phyloP scores from a whole-genome alignment of 2,797 vertebrate genomes.

The Silurus lanzhouensis region DNA sequence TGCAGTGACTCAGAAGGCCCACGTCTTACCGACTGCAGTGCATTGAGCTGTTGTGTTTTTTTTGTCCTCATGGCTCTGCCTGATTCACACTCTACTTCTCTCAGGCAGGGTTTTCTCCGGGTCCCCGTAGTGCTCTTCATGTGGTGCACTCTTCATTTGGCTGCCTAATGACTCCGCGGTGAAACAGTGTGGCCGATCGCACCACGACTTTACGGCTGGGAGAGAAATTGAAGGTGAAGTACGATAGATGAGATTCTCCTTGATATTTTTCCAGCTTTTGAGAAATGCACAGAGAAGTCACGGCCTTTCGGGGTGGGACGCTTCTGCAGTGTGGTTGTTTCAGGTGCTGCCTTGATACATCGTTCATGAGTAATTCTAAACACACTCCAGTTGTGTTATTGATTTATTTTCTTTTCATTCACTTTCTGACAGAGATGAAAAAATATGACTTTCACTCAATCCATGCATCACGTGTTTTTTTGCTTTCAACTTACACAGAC shows the following conservation, averaged over 20 bases:
- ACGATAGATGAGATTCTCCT: conserved; percentile 32
- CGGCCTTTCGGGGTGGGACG: neutral
- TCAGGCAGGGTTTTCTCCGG: conserved; percentile 47
- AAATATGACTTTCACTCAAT: neutral
- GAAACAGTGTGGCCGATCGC: conserved; percentile 56
- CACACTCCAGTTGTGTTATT: neutral
- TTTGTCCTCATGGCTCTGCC: neutral
- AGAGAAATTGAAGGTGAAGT: conserved; percentile 69
- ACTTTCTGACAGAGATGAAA: neutral
- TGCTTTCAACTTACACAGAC: neutral
- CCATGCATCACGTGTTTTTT: neutral
- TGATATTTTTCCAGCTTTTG: conserved; percentile 59
- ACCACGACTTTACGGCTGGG: conserved; percentile 43
- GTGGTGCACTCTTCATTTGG: conserved; percentile 50
- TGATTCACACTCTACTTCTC: conserved; percentile 2
- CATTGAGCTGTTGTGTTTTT: neutral
- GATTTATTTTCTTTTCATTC: neutral
- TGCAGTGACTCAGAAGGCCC: conserved; percentile 36
- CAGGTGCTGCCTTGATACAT: neutral
- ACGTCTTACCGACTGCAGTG: conserved; percentile 15
- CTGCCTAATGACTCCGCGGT: conserved; percentile 63
- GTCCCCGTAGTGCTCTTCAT: conserved; percentile 56
- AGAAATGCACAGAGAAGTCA: conserved; percentile 34
- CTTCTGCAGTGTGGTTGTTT: neutral
- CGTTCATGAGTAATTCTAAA: neutral